Evolutionary conservation across 2,888 invertebrate genomes (phyloP).

Genomic region (Trisateles emortualis): DNA sequence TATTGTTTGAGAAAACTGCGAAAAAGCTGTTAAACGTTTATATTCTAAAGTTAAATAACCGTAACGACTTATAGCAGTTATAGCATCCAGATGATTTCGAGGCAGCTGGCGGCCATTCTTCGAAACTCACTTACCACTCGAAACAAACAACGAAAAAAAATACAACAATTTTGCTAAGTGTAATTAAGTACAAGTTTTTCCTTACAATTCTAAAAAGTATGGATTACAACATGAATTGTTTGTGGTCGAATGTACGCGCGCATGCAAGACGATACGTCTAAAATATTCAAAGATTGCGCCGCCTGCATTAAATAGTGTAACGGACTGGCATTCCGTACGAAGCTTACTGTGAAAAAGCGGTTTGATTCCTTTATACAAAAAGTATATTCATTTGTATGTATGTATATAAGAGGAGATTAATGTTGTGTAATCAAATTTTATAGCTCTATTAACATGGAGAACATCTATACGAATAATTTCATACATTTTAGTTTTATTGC

Average conservation of each 20-base stretch:
- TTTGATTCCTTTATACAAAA: constrained; percentile 16
- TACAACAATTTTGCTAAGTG: constrained; percentile 42
- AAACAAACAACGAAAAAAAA: constrained; percentile 32
- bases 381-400: constrained; percentile 6
- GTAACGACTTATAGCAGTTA: constrained; percentile 24
- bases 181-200: constrained; percentile 46
- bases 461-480: neutral
- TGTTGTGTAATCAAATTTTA: constrained; percentile 6
- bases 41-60: constrained; percentile 22
- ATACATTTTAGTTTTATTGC: neutral
- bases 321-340: constrained; percentile 38
- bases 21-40: constrained; percentile 4
- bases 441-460: constrained; percentile 7
- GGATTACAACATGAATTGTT: constrained; percentile 52
- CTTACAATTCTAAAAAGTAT: constrained; percentile 44
- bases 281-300: constrained; percentile 53
- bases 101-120: constrained; percentile 27
- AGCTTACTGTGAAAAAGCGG: constrained; percentile 29
- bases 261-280: constrained; percentile 48
- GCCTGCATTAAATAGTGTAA: constrained; percentile 49
- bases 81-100: constrained; percentile 35
- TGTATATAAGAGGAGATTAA: constrained; percentile 7
- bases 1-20: too few species aligned
- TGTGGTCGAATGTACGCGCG: constrained; percentile 36
- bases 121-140: constrained; percentile 21